Conservation (phyloP, 2,797 vertebrate species). For the Anguilla megastoma region DNA sequence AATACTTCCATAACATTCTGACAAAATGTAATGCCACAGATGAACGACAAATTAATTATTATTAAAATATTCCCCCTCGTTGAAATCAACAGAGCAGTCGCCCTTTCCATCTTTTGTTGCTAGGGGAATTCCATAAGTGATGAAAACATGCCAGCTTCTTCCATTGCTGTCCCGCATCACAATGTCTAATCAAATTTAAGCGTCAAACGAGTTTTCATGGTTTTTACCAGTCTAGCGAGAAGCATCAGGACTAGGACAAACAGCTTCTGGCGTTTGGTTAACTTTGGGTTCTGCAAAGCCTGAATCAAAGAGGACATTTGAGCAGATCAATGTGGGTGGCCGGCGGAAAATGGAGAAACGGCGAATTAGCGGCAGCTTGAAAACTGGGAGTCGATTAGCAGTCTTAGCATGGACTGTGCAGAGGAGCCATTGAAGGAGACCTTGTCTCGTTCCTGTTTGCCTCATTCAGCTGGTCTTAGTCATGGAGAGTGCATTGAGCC, state of each 20-base stretch:
- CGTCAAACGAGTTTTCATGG: not conserved
- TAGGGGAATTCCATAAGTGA: not conserved
- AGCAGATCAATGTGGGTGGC: not conserved
- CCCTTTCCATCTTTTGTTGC: not conserved
- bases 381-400: constrained; percentile 10
- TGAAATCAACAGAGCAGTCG: too few relatives aligned
- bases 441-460: constrained; percentile 12
- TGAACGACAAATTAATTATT: too few relatives aligned
- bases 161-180: not conserved
- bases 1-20: too few relatives aligned
- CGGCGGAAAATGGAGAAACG: not conserved
- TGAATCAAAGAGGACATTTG: not conserved
- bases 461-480: constrained; percentile 12
- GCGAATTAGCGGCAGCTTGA: not conserved
- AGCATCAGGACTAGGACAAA: not conserved
- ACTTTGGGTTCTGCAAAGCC: not conserved
- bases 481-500: not conserved
- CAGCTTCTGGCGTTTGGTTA: not conserved
- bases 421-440: not conserved
- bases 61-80: too few relatives aligned
- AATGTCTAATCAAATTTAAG: not conserved
- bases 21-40: too few relatives aligned
- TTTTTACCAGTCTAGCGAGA: not conserved
- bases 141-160: not conserved
- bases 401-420: not conserved